Percentiles rank a stretch among this genome's conserved stretches.
phyloP scores from a whole-genome alignment of 2,888 invertebrate genomes.

The Xanthorhoe designata region DNA sequence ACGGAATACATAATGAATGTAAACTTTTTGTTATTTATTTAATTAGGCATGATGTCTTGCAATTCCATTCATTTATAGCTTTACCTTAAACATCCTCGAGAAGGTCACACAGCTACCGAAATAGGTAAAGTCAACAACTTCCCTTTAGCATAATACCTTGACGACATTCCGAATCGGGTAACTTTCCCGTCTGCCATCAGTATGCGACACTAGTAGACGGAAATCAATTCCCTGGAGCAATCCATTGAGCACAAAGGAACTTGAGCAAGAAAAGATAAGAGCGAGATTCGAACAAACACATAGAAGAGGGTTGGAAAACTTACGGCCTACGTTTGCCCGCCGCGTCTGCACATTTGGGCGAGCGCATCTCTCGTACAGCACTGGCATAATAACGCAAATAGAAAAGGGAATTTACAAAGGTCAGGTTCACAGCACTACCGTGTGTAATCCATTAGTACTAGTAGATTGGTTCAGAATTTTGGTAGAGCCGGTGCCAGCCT shows the following conservation, averaged over 20 bases:
- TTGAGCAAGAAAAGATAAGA: conserved; percentile 49
- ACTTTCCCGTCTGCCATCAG: conserved; percentile 59
- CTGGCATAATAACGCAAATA: conserved; percentile 67
- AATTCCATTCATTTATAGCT: conserved; percentile 44
- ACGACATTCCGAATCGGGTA: conserved; percentile 56
- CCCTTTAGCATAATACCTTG: conserved; percentile 52
- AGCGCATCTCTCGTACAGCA: conserved; percentile 71
- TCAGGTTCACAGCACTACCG: conserved; percentile 71
- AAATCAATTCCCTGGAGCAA: conserved; percentile 53
- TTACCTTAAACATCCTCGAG: conserved; percentile 49
- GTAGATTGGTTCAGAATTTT: conserved; percentile 52
- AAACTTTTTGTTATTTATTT: conserved; percentile 26
- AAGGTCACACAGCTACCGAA: conserved; percentile 56
- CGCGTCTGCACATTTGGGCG: conserved; percentile 68
- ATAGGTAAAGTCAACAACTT: conserved; percentile 59
- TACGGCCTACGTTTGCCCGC: conserved; percentile 71
- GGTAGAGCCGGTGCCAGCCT: conserved; percentile 70
- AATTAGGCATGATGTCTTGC: conserved; percentile 45
- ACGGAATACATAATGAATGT: conserved; percentile 14
- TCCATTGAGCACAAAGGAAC: conserved; percentile 43
- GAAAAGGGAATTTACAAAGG: conserved; percentile 55
- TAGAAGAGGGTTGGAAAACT: conserved; percentile 61
- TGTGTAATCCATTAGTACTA: conserved; percentile 65
- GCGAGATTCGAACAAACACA: conserved; percentile 52
- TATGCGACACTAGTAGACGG: conserved; percentile 54